Conservation (phyloP, 2,888 invertebrate species). For the Lepetodrilus schrolli region DNA sequence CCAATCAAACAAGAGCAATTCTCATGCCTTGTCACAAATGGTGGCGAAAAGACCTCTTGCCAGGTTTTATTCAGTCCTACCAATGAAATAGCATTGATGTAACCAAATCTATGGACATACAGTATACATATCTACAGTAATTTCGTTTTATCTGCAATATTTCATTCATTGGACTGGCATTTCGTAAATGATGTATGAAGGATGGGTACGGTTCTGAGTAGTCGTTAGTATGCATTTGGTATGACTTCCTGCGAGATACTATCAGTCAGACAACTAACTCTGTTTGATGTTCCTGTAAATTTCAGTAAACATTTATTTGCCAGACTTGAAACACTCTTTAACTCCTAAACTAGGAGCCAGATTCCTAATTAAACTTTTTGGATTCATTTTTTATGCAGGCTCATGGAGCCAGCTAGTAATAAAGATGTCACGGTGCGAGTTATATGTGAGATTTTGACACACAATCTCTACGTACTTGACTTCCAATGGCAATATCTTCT, state of each 20-base stretch:
- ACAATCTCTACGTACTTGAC: background rate
- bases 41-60: too few species aligned
- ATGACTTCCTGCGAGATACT: background rate
- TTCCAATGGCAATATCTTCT: background rate
- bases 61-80: too few species aligned
- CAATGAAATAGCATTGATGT: too few species aligned
- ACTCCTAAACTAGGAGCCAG: background rate
- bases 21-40: too few species aligned
- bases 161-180: background rate
- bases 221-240: background rate
- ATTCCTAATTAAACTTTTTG: constrained; percentile 1
- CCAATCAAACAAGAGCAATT: too few species aligned
- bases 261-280: constrained; percentile 15
- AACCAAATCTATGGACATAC: too few species aligned
- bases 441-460: background rate
- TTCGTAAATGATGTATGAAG: background rate
- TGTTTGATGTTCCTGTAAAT: background rate
- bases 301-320: constrained; percentile 13
- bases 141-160: too few species aligned
- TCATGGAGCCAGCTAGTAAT: background rate
- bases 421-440: background rate
- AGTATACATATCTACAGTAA: too few species aligned
- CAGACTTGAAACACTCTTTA: background rate
- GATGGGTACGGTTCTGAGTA: too few species aligned
- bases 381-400: background rate